Conservation (phyloP, 2,113 vertebrate genomes). For the Rousettus leschenaultii region DNA sequence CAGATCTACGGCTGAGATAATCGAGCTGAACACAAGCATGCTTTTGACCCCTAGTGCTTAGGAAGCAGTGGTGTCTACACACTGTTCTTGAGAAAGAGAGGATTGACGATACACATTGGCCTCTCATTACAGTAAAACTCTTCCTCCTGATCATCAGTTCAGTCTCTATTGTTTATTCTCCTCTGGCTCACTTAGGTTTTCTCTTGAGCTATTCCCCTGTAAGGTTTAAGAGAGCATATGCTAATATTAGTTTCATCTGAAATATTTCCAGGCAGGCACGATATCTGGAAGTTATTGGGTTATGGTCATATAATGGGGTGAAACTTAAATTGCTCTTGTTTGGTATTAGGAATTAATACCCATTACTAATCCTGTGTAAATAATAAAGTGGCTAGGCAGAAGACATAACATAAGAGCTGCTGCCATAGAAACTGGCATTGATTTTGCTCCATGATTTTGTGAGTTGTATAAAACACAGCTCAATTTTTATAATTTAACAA, state of each 20-base stretch:
- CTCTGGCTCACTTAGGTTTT: neutral
- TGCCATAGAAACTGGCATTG: slow-evolving; percentile 17
- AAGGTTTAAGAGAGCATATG: neutral
- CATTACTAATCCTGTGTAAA: neutral
- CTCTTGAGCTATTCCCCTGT: neutral
- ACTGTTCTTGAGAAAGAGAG: too few species aligned
- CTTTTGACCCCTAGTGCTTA: neutral
- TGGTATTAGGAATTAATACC: slow-evolving; percentile 33
- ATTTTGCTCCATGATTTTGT: neutral
- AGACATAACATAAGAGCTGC: neutral
- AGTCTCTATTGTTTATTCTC: neutral
- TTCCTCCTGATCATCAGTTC: neutral
- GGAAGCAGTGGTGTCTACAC: neutral
- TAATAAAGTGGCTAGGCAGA: neutral
- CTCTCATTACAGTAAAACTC: neutral
- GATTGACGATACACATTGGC: neutral
- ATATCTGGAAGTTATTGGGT: neutral
- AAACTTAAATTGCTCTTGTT: slow-evolving; percentile 11
- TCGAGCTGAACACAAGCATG: too few species aligned
- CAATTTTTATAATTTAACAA: slow-evolving; percentile 37
- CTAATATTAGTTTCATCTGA: neutral
- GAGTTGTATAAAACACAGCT: neutral
- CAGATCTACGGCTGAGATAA: neutral
- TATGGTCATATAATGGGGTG: neutral
- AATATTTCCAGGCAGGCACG: neutral